These are phyloP conservation scores for Hypsopygia costalis DNA, from an alignment of 2,888 invertebrate species.

Conservation along the genomic window DNA sequence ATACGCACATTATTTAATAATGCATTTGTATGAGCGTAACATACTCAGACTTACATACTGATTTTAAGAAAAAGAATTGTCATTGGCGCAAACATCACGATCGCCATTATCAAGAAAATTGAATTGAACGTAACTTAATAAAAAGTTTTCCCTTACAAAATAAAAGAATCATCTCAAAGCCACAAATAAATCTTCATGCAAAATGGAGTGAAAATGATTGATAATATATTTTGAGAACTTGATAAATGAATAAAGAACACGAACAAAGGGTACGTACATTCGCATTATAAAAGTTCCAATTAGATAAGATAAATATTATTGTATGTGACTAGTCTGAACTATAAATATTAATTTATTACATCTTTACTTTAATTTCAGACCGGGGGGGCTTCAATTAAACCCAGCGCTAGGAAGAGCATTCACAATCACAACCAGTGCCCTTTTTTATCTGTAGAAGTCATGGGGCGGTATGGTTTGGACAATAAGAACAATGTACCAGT, in stretches of 20 bases:
- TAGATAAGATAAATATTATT: neutral
- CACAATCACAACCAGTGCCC: slow-evolving; percentile 31
- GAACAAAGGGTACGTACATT: neutral
- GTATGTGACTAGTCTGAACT: neutral
- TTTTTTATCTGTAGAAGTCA: slow-evolving; percentile 23
- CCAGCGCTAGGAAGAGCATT: slow-evolving; percentile 49
- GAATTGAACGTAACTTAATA: too few species aligned
- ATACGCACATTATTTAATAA: too few species aligned
- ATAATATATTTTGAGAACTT: neutral
- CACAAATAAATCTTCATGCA: too few species aligned
- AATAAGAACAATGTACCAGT: slow-evolving; percentile 14
- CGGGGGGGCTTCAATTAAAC: slow-evolving; percentile 40
- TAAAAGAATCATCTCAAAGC: too few species aligned
- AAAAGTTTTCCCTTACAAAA: too few species aligned
- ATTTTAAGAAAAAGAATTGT: too few species aligned
- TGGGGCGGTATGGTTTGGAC: slow-evolving; percentile 43
- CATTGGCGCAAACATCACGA: too few species aligned
- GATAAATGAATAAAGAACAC: neutral
- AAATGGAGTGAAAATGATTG: too few species aligned
- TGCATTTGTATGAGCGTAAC: too few species aligned
- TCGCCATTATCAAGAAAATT: too few species aligned
- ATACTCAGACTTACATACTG: too few species aligned
- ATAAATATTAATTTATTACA: neutral
- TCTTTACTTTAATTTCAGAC: slow-evolving; percentile 31
- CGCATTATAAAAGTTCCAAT: neutral